Base-by-base conservation (phyloP, 2,797 vertebrate genomes). In the Leuciscus waleckii region DNA sequence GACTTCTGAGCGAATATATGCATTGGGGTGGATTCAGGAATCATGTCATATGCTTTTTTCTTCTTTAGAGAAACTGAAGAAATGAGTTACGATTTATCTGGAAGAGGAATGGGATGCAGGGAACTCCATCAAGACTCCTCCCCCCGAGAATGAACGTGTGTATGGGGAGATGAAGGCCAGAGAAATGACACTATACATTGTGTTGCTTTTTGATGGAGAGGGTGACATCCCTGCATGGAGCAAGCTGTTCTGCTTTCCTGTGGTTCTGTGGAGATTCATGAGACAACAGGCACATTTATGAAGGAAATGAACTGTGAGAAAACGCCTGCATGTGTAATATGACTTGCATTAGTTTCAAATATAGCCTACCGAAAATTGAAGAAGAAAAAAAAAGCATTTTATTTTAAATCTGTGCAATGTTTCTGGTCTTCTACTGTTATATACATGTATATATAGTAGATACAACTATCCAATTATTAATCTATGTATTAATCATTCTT, bases 131-230 rank as follows among this genome's bases (percentile, higher is more conserved):
- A 26, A 61, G 61, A 80, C 83, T 85, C 87, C 89, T 88, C 85
- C 74, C 49, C 71, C 63, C 79, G 61, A 37, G 80, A 85, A 70
- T 87, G 56, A 70, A 65, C 67, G 88, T 69, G 61, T 85, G 81
- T 82, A 63, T 79, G 65, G 81, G 81, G 39, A 51, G 69, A 84
- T 93, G 92, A 94, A 94, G 92, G 93, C 79, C 94, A 93, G 79
- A 78, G 75, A 89, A 87, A 88, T 90, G 87, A 90, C 87, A 89
- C 85, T 73, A 35, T 46, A 46, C 81, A 90, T 87, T 90, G 89
- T 91, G 87, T 90, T 90, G 90, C 70, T 79, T 88, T 85, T 82
- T 85, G 81, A 82, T 21, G 86, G 65, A 87, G 89, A 89, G 90
- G 63, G 65, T 65, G 85, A 85, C 88, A 84, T 74, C 84, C 91